A percentile compares a stretch with the other conserved stretches of the same genome.
phyloP scores from a whole-genome alignment of 2,888 invertebrate genomes.

The Thelaira solivaga region DNA sequence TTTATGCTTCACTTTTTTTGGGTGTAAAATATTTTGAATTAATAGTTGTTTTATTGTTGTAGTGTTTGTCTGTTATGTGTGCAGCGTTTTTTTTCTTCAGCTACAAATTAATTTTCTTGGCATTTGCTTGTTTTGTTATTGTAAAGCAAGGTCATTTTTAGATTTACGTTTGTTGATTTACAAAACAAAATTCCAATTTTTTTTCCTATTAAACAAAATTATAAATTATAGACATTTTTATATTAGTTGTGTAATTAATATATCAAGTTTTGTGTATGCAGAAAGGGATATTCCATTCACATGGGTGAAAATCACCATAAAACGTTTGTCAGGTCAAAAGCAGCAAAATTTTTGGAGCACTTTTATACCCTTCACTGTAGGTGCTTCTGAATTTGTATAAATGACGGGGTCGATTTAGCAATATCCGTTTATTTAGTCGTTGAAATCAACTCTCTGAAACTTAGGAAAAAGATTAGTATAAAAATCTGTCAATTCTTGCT shows the following conservation, averaged over 20 bases:
- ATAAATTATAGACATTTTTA: slow-evolving; percentile 24
- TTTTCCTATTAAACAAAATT: slow-evolving; percentile 3
- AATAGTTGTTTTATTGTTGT: neutral
- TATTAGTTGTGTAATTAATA: neutral
- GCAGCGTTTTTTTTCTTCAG: neutral
- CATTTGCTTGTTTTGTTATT: slow-evolving; percentile 13
- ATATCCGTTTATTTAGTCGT: too few relatives aligned
- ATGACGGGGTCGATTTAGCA: too few relatives aligned
- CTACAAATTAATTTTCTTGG: slow-evolving; percentile 30
- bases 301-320: neutral
- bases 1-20: too few relatives aligned
- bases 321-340: neutral
- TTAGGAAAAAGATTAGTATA: too few relatives aligned
- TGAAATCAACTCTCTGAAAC: too few relatives aligned
- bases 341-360: neutral
- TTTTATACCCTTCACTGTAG: too few relatives aligned
- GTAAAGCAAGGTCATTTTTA: slow-evolving; percentile 45
- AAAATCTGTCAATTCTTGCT: too few relatives aligned
- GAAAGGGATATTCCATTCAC: neutral
- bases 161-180: slow-evolving; percentile 32
- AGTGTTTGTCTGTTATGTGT: neutral
- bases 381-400: too few relatives aligned
- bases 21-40: neutral
- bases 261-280: neutral
- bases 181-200: slow-evolving; percentile 16